Percentiles rank a stretch among this genome's conserved stretches.
Conservation (phyloP, 2,888 invertebrate genomes). For the Eulithis testata region DNA sequence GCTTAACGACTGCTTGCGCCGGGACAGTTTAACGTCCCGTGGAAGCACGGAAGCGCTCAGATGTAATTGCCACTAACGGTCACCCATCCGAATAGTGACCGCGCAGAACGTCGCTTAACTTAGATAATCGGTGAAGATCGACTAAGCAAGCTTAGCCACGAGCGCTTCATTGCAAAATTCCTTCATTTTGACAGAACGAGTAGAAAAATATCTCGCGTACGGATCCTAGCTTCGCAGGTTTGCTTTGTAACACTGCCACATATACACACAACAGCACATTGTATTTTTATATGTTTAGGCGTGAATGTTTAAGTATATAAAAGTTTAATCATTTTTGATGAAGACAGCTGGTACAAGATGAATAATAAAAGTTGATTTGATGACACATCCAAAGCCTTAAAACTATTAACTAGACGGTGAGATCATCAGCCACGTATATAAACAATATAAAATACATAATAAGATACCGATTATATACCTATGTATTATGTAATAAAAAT, state of each 20-base stretch:
- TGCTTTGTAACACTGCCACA: constrained; percentile 43
- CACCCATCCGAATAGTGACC: too few species aligned
- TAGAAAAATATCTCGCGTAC: too few species aligned
- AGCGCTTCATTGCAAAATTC: too few species aligned
- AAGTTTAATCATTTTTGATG: constrained; percentile 3
- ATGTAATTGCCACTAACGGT: too few species aligned
- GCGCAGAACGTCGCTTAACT: too few species aligned
- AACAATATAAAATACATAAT: background rate
- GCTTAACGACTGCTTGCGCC: too few species aligned
- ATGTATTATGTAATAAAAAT: constrained; percentile 20
- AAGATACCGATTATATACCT: background rate
- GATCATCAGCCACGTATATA: background rate
- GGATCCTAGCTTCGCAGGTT: constrained; percentile 6
- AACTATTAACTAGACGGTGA: constrained; percentile 12
- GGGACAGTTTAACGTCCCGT: too few species aligned
- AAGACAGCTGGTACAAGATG: constrained; percentile 2
- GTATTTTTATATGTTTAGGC: constrained; percentile 18
- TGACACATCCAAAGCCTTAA: constrained; percentile 17
- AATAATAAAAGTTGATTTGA: constrained; percentile 6
- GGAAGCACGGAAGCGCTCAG: too few species aligned
- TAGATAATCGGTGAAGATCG: too few species aligned
- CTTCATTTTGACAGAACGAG: too few species aligned
- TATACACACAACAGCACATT: constrained; percentile 38
- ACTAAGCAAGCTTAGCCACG: too few species aligned
- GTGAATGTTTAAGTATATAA: constrained; percentile 12